Evolutionary conservation across 1,140 invertebrate species (phyloP).

Genomic region (Brevipalpus yothersi): DNA sequence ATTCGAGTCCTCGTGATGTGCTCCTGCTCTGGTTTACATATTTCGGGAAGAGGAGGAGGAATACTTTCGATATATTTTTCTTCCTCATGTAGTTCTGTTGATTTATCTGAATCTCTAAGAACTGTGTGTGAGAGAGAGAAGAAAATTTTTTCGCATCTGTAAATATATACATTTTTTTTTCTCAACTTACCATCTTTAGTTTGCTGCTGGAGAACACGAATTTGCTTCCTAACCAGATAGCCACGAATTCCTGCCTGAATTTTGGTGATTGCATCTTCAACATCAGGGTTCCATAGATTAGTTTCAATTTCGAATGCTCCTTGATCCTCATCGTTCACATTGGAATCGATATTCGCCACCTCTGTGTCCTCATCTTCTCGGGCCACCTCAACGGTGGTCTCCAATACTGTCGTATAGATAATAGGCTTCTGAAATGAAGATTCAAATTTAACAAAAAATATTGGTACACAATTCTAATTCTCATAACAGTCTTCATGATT

Average conservation of each 20-base stretch:
- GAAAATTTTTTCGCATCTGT: background rate
- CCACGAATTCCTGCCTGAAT: slow-evolving; percentile 46
- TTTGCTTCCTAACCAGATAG: slow-evolving; percentile 35
- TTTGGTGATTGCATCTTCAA: slow-evolving; percentile 37
- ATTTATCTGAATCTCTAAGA: too few species aligned
- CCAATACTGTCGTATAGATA: background rate
- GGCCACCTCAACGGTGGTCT: background rate
- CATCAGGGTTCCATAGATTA: background rate
- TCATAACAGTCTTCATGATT: too few species aligned
- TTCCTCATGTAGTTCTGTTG: too few species aligned
- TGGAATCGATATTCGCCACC: background rate
- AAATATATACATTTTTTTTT: background rate
- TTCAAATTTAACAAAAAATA: background rate
- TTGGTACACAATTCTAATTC: too few species aligned
- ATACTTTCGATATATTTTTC: too few species aligned
- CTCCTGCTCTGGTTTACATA: too few species aligned
- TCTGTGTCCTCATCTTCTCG: background rate
- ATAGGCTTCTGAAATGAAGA: background rate
- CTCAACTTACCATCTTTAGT: slow-evolving; percentile 16
- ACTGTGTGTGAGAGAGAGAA: too few species aligned
- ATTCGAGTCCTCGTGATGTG: too few species aligned
- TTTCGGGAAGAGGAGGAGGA: too few species aligned
- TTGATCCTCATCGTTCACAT: background rate
- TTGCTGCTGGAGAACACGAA: slow-evolving; percentile 16
- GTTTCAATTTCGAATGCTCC: background rate